These are phyloP conservation scores for Homarus americanus DNA, from an alignment of 1,140 invertebrate species.

Conservation along the genomic window DNA sequence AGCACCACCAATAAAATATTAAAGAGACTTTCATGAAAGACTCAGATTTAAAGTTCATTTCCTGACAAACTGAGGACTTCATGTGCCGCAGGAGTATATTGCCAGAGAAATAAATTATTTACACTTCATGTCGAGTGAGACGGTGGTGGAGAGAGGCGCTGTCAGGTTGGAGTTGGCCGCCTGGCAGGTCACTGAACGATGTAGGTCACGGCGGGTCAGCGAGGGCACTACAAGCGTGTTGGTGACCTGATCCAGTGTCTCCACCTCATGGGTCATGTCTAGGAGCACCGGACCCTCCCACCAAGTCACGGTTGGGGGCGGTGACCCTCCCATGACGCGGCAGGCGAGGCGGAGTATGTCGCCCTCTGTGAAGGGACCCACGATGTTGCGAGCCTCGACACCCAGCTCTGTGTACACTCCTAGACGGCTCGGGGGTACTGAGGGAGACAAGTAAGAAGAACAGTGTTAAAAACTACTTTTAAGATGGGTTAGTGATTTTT, in stretches of 20 bases:
- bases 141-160: conserved; percentile 39
- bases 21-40: too few relatives aligned
- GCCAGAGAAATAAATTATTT: too few relatives aligned
- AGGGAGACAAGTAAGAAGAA: neutral
- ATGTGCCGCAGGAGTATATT: too few relatives aligned
- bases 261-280: conserved; percentile 30
- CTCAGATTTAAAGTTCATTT: too few relatives aligned
- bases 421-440: neutral
- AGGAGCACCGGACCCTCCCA: conserved; percentile 39
- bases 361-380: conserved; percentile 24
- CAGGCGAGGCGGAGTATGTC: conserved; percentile 5
- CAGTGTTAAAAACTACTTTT: neutral
- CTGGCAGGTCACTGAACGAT: conserved; percentile 75
- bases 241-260: neutral
- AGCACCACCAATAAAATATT: too few relatives aligned
- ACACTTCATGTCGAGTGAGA: conserved; percentile 61
- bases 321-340: conserved; percentile 28
- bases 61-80: too few relatives aligned
- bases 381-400: conserved; percentile 26
- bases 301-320: conserved; percentile 58
- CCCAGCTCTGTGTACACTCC: conserved; percentile 30
- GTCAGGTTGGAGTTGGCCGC: conserved; percentile 76
- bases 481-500: too few relatives aligned
- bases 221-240: conserved; percentile 72
- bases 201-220: conserved; percentile 76